Evolutionary conservation across 1,140 invertebrate species (phyloP), one percentile per base, ranked within the genome.

Genomic region (Aphis craccivora): DNA sequence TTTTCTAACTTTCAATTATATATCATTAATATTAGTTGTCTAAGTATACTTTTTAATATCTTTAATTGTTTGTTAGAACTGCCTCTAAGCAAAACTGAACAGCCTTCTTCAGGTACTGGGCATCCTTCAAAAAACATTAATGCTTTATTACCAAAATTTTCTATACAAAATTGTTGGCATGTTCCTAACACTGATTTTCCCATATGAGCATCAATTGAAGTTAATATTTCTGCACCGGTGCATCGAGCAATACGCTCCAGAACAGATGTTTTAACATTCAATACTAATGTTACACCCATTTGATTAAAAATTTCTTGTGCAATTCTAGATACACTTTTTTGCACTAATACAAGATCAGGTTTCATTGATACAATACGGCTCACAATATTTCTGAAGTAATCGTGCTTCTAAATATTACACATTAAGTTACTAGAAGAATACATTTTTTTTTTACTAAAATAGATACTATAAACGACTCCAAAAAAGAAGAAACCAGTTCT

Each of bases 51-150:
- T 95, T 99, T 99, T 0, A 99, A 96, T 95, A 97, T 96, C 23
- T 96, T 96, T 18, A 99, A 95, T 95, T 99, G 99, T 20, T 95
- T 95, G 90, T 97, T 95, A 0, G 96, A 96, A 8, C 96, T 97
- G 0, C 99, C 99, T 55, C 98, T 96, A 1, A 99, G 95, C 18
- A 99, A 95, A 53, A 99, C 97, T 1, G 98, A 99, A 94, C 98
- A 98, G 0, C 98, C 98, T 1, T 99, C 96, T 94, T 98, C 96
- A 2, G 97, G 96, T 95, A 96, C 96, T 1, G 97, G 96, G 95
- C 98, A 98, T 4, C 98, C 98, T 95, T 99, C 99, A 94, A 99
- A 97, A 94, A 98, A 98, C 98, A 99, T 98, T 3, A 99, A 95
- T 0, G 98, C 98, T 96, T 99, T 99, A 6, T 95, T 95, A 81